phyloP scores from a whole-genome alignment of 1,140 invertebrate species.

The Anastrepha ludens region DNA sequence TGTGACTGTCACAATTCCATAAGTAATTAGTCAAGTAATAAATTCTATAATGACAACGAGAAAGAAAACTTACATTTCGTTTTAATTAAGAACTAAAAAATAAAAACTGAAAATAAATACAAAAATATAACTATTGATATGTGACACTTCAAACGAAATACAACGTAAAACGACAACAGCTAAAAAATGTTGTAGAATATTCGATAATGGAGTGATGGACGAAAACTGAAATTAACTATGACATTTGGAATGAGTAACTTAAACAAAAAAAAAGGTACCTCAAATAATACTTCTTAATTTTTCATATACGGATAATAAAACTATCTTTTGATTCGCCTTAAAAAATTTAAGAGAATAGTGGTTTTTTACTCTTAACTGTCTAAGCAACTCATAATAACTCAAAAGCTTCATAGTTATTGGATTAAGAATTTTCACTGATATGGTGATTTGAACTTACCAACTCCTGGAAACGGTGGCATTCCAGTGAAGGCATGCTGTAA shows the following conservation, averaged over 20 bases:
- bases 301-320: neutral
- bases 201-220: conserved; percentile 36
- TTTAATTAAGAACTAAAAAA: conserved; percentile 25
- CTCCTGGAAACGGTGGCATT: conserved; percentile 93
- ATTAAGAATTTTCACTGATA: neutral
- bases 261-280: conserved; percentile 9
- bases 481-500: conserved; percentile 90
- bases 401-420: neutral
- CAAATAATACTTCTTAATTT: neutral
- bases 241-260: conserved; percentile 67
- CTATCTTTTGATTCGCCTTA: neutral
- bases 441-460: conserved; percentile 82
- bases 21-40: neutral
- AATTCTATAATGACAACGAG: conserved; percentile 7
- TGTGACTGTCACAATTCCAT: conserved; percentile 33
- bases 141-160: neutral
- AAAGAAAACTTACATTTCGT: conserved; percentile 10
- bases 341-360: too few relatives aligned
- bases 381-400: neutral
- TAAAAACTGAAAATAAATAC: conserved; percentile 32
- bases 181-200: conserved; percentile 26
- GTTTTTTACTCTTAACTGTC: neutral
- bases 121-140: neutral
- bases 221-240: conserved; percentile 61
- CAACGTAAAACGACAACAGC: neutral